Evolutionary conservation across 2,797 vertebrate species (phyloP).

Genomic region (Notolepis coatsorum): DNA sequence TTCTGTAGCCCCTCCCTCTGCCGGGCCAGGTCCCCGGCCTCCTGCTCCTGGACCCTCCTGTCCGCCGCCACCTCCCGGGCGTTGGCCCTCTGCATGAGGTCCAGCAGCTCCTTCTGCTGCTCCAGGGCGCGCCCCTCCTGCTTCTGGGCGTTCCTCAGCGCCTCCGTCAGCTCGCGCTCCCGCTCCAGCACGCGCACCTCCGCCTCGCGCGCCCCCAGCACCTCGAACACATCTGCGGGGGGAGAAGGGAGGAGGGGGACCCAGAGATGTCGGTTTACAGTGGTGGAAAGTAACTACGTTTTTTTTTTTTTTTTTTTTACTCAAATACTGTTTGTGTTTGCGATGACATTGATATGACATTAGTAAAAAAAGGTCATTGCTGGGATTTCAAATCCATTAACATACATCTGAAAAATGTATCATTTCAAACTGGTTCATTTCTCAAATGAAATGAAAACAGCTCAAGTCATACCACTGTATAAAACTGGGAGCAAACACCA

Average conservation of each 20-base stretch:
- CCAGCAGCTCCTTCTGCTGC: slow-evolving; percentile 76
- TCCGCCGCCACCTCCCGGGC: slow-evolving; percentile 72
- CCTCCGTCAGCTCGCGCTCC: slow-evolving; percentile 75
- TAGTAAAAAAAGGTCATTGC: too few species aligned
- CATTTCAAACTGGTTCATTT: too few species aligned
- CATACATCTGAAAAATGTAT: too few species aligned
- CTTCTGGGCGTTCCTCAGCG: slow-evolving; percentile 75
- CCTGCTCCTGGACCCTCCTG: slow-evolving; percentile 72
- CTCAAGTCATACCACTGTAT: too few species aligned
- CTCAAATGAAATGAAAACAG: too few species aligned
- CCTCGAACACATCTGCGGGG: slow-evolving; percentile 25
- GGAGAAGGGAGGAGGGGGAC: not conserved
- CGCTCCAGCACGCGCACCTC: slow-evolving; percentile 62
- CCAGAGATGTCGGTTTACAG: not conserved
- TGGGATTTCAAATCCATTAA: too few species aligned
- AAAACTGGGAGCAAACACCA: too few species aligned
- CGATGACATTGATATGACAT: too few species aligned
- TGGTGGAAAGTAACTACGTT: too few species aligned
- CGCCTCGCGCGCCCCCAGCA: slow-evolving; percentile 23
- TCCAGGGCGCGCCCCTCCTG: slow-evolving; percentile 77
- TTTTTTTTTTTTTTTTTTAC: too few species aligned
- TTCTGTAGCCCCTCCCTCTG: slow-evolving; percentile 69
- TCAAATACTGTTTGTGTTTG: too few species aligned
- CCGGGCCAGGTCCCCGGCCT: slow-evolving; percentile 61
- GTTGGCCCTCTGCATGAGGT: slow-evolving; percentile 60